phyloP scores from a whole-genome alignment of 2,113 vertebrate species.

The Haemorhous mexicanus region DNA sequence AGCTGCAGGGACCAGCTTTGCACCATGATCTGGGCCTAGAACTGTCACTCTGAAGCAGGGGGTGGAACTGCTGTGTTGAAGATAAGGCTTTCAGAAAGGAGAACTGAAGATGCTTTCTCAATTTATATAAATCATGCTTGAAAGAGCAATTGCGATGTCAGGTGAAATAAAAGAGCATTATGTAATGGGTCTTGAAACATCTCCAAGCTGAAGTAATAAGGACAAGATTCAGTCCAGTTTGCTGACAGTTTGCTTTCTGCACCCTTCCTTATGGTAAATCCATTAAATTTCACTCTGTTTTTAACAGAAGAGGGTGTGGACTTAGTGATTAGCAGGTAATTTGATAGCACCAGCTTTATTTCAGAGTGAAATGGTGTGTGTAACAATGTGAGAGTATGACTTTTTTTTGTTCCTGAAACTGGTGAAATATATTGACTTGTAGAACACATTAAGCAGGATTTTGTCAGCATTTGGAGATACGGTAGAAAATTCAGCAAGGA shows the following conservation, averaged over 20 bases:
- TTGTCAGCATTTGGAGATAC: background rate
- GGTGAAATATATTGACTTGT: background rate
- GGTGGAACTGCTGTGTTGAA: background rate
- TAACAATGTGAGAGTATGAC: background rate
- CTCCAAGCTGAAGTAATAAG: slow-evolving; percentile 44
- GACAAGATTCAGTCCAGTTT: slow-evolving; percentile 31
- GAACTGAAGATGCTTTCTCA: slow-evolving; percentile 19
- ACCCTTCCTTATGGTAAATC: background rate
- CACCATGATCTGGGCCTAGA: background rate
- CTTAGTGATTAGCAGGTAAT: background rate
- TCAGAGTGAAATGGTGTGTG: background rate
- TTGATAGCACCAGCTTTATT: background rate
- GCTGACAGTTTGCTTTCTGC: background rate
- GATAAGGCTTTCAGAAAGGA: slow-evolving; percentile 43
- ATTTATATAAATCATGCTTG: slow-evolving; percentile 50
- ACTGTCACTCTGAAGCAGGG: background rate
- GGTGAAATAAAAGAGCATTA: slow-evolving; percentile 52
- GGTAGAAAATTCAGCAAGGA: background rate
- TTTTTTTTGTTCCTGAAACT: background rate
- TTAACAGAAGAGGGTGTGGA: background rate
- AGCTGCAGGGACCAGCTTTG: background rate
- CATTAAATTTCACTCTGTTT: background rate
- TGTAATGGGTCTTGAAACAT: slow-evolving; percentile 48
- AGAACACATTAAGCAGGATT: background rate
- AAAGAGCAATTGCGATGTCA: slow-evolving; percentile 58